Evolutionary conservation across 2,888 invertebrate species (phyloP).

Genomic region (Linnaemya vulpina): DNA sequence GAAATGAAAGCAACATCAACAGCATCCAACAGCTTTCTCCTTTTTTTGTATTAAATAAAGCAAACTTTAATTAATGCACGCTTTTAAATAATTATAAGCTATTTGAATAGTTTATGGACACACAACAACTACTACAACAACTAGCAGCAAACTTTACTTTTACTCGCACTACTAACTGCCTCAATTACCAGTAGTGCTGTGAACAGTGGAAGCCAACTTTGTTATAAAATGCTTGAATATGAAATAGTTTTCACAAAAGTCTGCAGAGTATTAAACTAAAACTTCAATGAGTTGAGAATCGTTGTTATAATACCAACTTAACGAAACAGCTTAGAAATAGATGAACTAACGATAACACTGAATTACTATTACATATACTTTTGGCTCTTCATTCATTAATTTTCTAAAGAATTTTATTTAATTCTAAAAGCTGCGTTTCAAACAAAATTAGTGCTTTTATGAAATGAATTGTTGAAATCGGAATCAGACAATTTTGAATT

Average conservation of each 20-base stretch:
- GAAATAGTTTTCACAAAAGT: slow-evolving; percentile 46
- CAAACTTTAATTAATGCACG: slow-evolving; percentile 79
- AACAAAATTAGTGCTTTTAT: slow-evolving; percentile 3
- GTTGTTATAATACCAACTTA: slow-evolving; percentile 67
- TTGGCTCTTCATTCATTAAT: slow-evolving; percentile 36
- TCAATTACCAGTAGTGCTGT: slow-evolving; percentile 7
- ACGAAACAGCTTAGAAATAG: slow-evolving; percentile 76
- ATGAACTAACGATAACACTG: slow-evolving; percentile 52
- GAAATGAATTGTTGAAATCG: neutral
- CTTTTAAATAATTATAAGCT: slow-evolving; percentile 81
- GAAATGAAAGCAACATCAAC: slow-evolving; percentile 17
- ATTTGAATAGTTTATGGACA: slow-evolving; percentile 80
- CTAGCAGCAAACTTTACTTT: slow-evolving; percentile 40
- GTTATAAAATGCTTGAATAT: slow-evolving; percentile 55
- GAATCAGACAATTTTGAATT: no score
- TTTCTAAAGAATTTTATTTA: slow-evolving; percentile 38
- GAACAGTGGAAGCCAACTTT: slow-evolving; percentile 50
- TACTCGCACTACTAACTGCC: slow-evolving; percentile 29
- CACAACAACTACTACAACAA: slow-evolving; percentile 62
- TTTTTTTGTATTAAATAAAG: slow-evolving; percentile 47
- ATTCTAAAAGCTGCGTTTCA: neutral
- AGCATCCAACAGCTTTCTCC: slow-evolving; percentile 55
- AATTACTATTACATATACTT: slow-evolving; percentile 41
- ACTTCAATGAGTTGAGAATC: slow-evolving; percentile 1
- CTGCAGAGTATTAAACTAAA: slow-evolving; percentile 40